Evolutionary conservation across 92 coral and sea anemone genomes (phyloP).

Genomic region (Epizoanthus illoricatus): DNA sequence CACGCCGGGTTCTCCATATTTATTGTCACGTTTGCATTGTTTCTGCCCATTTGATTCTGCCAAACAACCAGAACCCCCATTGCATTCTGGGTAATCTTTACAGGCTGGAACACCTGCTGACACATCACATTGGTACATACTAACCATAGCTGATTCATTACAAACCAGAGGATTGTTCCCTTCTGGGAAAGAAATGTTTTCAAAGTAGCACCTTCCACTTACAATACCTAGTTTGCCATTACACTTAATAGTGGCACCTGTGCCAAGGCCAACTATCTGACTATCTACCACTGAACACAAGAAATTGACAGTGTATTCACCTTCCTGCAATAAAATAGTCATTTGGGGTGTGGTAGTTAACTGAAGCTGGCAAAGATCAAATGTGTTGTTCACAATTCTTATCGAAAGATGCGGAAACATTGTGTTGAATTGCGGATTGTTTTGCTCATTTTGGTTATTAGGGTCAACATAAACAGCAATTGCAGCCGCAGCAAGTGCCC

Average conservation of each 20-base stretch:
- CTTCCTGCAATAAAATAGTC: conserved; percentile 59
- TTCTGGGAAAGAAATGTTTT: conserved; percentile 55
- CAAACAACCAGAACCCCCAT: conserved; percentile 74
- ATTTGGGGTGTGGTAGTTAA: conserved; percentile 22
- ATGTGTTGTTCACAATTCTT: conserved; percentile 35
- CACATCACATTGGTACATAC: conserved; percentile 47
- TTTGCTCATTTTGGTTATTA: neutral
- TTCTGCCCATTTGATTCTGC: conserved; percentile 39
- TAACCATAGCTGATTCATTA: neutral
- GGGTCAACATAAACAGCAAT: conserved; percentile 54
- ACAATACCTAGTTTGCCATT: neutral
- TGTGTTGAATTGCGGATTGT: conserved; percentile 7
- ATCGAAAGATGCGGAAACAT: conserved; percentile 47
- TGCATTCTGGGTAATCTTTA: conserved; percentile 81
- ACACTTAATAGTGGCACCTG: conserved; percentile 35
- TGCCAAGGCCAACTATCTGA: conserved; percentile 57
- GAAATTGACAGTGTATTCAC: conserved; percentile 43
- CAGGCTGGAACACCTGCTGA: conserved; percentile 63
- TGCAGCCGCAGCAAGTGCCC: conserved; percentile 55
- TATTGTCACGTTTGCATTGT: conserved; percentile 58
- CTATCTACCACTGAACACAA: conserved; percentile 2
- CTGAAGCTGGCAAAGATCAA: conserved; percentile 31
- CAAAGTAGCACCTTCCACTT: conserved; percentile 47
- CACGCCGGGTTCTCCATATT: conserved; percentile 34
- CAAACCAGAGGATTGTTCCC: conserved; percentile 21